phyloP scores from a whole-genome alignment of 2,797 vertebrate genomes.

The Melanotaenia trifasciata region DNA sequence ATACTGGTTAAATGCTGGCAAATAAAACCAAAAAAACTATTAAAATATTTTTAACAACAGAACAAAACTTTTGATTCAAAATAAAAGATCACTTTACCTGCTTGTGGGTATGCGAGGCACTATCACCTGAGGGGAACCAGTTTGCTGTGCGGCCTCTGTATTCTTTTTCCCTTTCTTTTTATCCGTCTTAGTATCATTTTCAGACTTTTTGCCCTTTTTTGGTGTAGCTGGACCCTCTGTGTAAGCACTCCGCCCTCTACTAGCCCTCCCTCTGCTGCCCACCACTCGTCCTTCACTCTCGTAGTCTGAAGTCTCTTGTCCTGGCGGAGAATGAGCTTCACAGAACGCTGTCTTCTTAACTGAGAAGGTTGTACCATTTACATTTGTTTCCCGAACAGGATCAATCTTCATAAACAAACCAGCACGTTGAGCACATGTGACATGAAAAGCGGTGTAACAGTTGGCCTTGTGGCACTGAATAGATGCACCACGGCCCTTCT shows the following conservation, averaged over 20 bases:
- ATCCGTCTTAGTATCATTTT: conserved; percentile 78
- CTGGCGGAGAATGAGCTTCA: conserved; percentile 90
- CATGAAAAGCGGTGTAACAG: conserved; percentile 98
- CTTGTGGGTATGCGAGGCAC: conserved; percentile 92
- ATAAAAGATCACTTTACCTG: conserved; percentile 84
- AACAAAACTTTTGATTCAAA: background rate
- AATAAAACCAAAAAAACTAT: background rate
- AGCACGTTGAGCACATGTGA: conserved; percentile 94
- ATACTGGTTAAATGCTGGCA: background rate
- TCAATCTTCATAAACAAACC: conserved; percentile 99
- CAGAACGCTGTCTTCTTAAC: conserved; percentile 98
- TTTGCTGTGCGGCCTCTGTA: conserved; percentile 71
- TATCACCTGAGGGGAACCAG: conserved; percentile 84
- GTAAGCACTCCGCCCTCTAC: conserved; percentile 80
- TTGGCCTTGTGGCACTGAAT: conserved; percentile 98
- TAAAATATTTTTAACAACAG: background rate
- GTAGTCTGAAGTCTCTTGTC: conserved; percentile 79
- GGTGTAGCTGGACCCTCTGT: conserved; percentile 73
- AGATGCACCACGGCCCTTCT: conserved; percentile 93
- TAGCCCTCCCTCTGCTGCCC: conserved; percentile 84
- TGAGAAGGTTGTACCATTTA: conserved; percentile 93
- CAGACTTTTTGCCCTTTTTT: conserved; percentile 86
- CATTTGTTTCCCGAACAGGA: conserved; percentile 92
- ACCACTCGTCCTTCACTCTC: conserved; percentile 80
- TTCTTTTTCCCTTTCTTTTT: conserved; percentile 92